Base-by-base conservation (phyloP, 2,888 invertebrate genomes). In the Catocala sponsa region DNA sequence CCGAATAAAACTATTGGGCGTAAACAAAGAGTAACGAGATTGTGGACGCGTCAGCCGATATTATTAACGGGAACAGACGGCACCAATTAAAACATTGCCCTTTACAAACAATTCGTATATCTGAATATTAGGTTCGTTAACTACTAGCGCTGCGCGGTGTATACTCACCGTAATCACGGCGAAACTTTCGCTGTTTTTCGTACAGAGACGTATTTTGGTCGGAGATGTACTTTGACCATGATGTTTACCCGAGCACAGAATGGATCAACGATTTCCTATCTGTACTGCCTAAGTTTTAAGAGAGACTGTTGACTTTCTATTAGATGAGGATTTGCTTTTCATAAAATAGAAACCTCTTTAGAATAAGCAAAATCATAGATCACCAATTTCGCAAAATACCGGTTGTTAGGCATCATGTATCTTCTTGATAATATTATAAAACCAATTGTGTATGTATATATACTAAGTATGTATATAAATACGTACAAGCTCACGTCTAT, bases 51-150 rank as follows among this genome's bases (percentile, higher is more conserved):
- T 60, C 68, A 63, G 61, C 62, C 60, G 70, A 74, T 67, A 70
- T 55, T 74, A 78, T 78, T 80, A 70, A 65, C 54, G 67, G 72
- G 66, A 71, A 66, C 71, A 71, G 77, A 71, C 80, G 69, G 71
- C 69, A 79, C 78, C 86, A 86, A 86, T 86, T 84, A 86, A 85
- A 86, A 82, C 81, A 83, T 86, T 83, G 81, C 85, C 82, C 75
- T 82, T 81, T 77, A 68, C 84, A 80, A 84, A 83, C 82, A 84
- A 82, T 80, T 70, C 73, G 76, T 59, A 69, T 62, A 71, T 78
- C 67, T 68, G 76, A 75, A 83, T 79, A 82, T 86, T 83, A 84
- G 81, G 63, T 84, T 87, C 85, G 85, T 87, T 86, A 85, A 38
- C 57, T 53, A 62, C 58, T 51, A 42, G 57, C 55, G 65, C 57